Conservation (phyloP, 2,797 vertebrate species). For the Petrocephalus sullivani region DNA sequence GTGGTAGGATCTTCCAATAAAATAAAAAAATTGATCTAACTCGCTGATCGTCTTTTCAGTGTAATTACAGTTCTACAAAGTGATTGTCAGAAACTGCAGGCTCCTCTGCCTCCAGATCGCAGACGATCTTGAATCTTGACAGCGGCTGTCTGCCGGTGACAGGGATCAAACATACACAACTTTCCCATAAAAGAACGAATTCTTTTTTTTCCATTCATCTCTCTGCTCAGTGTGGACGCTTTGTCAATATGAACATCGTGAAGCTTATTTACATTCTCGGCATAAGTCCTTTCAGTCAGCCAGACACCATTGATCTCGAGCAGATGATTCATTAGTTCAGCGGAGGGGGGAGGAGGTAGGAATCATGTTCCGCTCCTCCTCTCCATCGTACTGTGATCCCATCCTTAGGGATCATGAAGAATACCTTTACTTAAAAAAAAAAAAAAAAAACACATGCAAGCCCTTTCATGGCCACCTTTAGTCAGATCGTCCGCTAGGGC, state of each 20-base stretch:
- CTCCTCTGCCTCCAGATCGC: neutral
- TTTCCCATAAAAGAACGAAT: neutral
- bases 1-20: neutral
- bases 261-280: neutral
- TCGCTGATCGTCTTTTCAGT: neutral
- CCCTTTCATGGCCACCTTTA: conserved; percentile 37
- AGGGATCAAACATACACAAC: neutral
- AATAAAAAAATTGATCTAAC: neutral
- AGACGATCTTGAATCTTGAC: neutral
- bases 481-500: conserved; percentile 30
- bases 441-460: neutral
- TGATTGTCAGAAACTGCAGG: neutral
- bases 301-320: conserved; percentile 5
- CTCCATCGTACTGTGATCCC: neutral
- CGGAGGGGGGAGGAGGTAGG: neutral
- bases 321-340: conserved; percentile 2
- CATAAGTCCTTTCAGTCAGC: neutral
- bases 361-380: neutral
- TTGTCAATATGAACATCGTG: neutral
- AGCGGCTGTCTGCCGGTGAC: neutral
- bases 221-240: neutral
- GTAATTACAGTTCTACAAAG: neutral
- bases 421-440: neutral
- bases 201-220: neutral
- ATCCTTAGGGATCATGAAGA: conserved; percentile 24